phyloP scores from a whole-genome alignment of 1,140 invertebrate genomes.

The Bombus impatiens region DNA sequence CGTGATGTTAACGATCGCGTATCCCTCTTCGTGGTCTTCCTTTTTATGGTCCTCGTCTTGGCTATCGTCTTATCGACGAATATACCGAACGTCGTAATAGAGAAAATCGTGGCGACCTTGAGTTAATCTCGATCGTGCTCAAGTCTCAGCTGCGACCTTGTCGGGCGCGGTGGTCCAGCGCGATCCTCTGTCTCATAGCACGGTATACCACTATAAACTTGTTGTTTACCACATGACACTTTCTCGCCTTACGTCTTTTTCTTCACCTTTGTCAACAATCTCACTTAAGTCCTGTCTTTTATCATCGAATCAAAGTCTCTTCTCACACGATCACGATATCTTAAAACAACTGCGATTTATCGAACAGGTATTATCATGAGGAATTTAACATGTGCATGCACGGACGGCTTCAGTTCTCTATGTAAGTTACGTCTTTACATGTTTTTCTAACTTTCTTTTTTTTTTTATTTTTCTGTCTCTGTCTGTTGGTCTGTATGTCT shows the following conservation, averaged over 20 bases:
- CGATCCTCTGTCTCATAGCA: slow-evolving; percentile 42
- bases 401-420: slow-evolving; percentile 11
- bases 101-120: slow-evolving; percentile 52
- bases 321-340: neutral
- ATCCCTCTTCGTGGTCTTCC: slow-evolving; percentile 3
- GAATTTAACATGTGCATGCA: slow-evolving; percentile 15
- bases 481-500: neutral
- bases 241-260: neutral
- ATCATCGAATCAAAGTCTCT: neutral
- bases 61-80: slow-evolving; percentile 25
- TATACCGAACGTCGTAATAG: neutral
- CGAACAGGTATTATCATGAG: neutral
- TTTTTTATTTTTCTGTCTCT: neutral
- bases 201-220: slow-evolving; percentile 14
- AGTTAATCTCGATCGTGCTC: slow-evolving; percentile 32
- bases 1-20: slow-evolving; percentile 13
- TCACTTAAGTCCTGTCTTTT: neutral
- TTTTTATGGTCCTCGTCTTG: slow-evolving; percentile 1
- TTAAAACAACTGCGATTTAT: neutral
- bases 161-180: slow-evolving; percentile 27
- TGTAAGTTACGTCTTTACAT: neutral
- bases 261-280: neutral
- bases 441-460: neutral
- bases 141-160: slow-evolving; percentile 67
- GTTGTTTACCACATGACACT: neutral